phyloP scores from a whole-genome alignment of 2,888 invertebrate genomes.

The Onchidella celtica region DNA sequence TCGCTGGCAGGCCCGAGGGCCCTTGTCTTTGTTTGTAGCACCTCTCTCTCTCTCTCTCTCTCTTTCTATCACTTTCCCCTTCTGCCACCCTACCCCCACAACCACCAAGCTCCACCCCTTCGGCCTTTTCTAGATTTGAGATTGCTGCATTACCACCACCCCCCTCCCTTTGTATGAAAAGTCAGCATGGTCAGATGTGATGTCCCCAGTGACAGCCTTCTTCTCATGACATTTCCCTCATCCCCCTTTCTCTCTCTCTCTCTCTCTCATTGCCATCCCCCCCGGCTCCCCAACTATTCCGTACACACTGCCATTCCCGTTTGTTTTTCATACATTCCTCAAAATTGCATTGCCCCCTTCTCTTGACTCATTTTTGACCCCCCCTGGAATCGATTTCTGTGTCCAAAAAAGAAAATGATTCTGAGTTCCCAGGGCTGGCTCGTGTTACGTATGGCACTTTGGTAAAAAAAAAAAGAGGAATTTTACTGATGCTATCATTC shows the following conservation, averaged over 20 bases:
- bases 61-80: neutral
- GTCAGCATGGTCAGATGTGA: neutral
- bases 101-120: too few species aligned
- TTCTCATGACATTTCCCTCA: neutral
- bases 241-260: neutral
- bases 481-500: too few species aligned
- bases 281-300: neutral
- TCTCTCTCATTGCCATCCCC: too few species aligned
- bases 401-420: neutral
- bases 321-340: slow-evolving; percentile 18
- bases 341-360: slow-evolving; percentile 22
- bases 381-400: slow-evolving; percentile 24
- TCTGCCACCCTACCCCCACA: too few species aligned
- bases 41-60: slow-evolving; percentile 3
- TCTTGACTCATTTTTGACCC: slow-evolving; percentile 14
- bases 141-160: neutral
- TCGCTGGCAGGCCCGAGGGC: neutral
- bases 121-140: neutral
- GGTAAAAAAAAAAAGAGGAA: too few species aligned
- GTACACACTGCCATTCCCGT: neutral
- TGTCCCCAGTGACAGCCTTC: neutral
- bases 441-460: too few species aligned
- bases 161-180: neutral
- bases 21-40: neutral
- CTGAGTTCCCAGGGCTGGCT: too few species aligned